These are phyloP conservation scores for Pseudomugil gertrudae DNA, from an alignment of 2,797 vertebrate species.

Conservation along the genomic window DNA sequence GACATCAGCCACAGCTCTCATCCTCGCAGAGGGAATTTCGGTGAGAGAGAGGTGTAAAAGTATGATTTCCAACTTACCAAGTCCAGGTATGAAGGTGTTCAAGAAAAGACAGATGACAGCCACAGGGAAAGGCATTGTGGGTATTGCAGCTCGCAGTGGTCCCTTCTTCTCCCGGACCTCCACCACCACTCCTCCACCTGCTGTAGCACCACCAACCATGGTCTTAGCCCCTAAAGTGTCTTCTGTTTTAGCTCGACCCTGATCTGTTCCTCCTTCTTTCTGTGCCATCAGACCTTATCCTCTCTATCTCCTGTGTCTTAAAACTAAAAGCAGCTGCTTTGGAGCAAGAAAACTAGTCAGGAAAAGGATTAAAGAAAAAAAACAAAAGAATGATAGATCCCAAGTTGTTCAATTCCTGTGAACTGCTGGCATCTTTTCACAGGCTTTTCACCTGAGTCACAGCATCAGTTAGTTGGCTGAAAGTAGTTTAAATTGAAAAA, in stretches of 20 bases:
- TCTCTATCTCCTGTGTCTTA: constrained; percentile 8
- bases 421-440: constrained; percentile 10
- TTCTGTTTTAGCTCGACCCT: constrained; percentile 42
- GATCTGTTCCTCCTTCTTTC: constrained; percentile 62
- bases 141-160: constrained; percentile 93
- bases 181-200: constrained; percentile 90
- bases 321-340: not conserved
- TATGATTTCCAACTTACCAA: constrained; percentile 84
- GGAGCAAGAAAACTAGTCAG: not conserved
- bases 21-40: not conserved
- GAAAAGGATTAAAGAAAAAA: not conserved
- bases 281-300: constrained; percentile 59
- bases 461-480: not conserved
- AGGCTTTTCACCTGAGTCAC: not conserved
- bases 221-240: constrained; percentile 65
- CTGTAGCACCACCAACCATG: constrained; percentile 40
- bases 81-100: constrained; percentile 97
- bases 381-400: constrained; percentile 6
- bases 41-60: not conserved
- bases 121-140: constrained; percentile 95
- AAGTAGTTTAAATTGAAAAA: not conserved
- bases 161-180: constrained; percentile 97
- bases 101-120: constrained; percentile 96
- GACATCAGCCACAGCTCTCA: not conserved
- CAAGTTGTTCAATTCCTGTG: constrained; percentile 7